Conservation (phyloP, 1,140 invertebrate genomes). For the Tetragnatha versicolor region DNA sequence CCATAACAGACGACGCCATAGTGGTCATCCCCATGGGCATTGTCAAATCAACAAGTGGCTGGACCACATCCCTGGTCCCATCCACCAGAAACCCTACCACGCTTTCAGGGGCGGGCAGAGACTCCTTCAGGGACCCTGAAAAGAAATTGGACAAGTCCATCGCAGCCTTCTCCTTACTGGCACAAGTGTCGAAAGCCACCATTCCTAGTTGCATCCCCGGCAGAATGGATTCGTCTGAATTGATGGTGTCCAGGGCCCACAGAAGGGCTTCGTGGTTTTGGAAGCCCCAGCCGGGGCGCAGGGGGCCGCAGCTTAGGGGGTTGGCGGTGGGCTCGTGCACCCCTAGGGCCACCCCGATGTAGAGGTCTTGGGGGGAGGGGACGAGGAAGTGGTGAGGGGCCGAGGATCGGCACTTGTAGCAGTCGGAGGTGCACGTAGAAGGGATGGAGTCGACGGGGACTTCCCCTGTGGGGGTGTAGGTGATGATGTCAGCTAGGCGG, state of each 20-base stretch:
- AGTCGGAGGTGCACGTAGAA: slow-evolving; percentile 10
- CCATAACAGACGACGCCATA: slow-evolving; percentile 57
- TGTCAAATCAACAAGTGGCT: slow-evolving; percentile 44
- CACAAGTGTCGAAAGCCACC: slow-evolving; percentile 61
- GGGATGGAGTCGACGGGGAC: slow-evolving; percentile 5
- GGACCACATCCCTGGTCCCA: slow-evolving; percentile 28
- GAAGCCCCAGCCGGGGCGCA: slow-evolving; percentile 56
- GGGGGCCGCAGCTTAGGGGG: slow-evolving; percentile 59
- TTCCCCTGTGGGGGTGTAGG: slow-evolving; percentile 12
- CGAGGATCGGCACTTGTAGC: slow-evolving; percentile 22
- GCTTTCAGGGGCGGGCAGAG: slow-evolving; percentile 55
- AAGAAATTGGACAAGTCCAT: slow-evolving; percentile 60
- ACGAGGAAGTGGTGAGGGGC: slow-evolving; percentile 1
- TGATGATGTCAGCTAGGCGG: slow-evolving; percentile 13
- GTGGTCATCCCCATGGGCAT: slow-evolving; percentile 58
- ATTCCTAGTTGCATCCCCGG: slow-evolving; percentile 59
- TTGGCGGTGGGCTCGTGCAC: slow-evolving; percentile 57
- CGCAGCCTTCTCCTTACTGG: slow-evolving; percentile 57
- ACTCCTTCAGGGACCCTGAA: slow-evolving; percentile 35
- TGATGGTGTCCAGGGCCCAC: slow-evolving; percentile 67
- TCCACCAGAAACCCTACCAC: slow-evolving; percentile 59
- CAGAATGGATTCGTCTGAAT: slow-evolving; percentile 60
- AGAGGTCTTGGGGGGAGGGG: slow-evolving; percentile 40
- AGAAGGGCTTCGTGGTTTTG: slow-evolving; percentile 66
- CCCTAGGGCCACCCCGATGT: slow-evolving; percentile 59